These are phyloP conservation scores for Epistrophe grossulariae DNA, from an alignment of 2,888 invertebrate species.

Conservation along the genomic window DNA sequence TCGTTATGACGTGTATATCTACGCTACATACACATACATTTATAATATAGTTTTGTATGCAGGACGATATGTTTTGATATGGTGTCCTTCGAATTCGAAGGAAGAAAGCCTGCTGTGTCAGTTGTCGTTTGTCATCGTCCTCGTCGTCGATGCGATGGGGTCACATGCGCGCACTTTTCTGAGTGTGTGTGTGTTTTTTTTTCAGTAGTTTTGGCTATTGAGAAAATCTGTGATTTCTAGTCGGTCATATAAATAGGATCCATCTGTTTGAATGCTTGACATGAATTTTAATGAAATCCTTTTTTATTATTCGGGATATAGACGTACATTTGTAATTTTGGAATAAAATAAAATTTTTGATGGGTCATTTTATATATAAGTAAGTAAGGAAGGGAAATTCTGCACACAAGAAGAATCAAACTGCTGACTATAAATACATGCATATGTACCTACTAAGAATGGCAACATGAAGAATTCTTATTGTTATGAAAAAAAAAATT, in stretches of 20 bases:
- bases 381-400: background rate
- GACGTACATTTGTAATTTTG: background rate
- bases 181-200: background rate
- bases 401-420: too few relatives aligned
- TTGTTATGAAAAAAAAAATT: too few relatives aligned
- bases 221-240: background rate
- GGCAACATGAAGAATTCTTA: too few relatives aligned
- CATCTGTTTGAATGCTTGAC: conserved; percentile 8
- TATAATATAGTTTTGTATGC: conserved; percentile 4
- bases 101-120: background rate
- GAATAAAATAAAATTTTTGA: background rate
- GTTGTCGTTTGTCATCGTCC: background rate
- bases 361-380: background rate
- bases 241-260: background rate
- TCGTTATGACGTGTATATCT: conserved; percentile 34
- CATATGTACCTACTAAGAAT: too few relatives aligned
- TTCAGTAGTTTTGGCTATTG: background rate
- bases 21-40: background rate
- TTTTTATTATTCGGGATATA: background rate
- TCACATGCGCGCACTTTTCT: background rate
- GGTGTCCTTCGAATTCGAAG: background rate
- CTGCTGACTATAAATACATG: too few relatives aligned
- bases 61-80: background rate
- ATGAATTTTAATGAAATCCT: conserved; percentile 17
- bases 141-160: background rate